These are phyloP conservation scores for Frankliniella intonsa DNA, from an alignment of 2,888 invertebrate species.

Conservation along the genomic window DNA sequence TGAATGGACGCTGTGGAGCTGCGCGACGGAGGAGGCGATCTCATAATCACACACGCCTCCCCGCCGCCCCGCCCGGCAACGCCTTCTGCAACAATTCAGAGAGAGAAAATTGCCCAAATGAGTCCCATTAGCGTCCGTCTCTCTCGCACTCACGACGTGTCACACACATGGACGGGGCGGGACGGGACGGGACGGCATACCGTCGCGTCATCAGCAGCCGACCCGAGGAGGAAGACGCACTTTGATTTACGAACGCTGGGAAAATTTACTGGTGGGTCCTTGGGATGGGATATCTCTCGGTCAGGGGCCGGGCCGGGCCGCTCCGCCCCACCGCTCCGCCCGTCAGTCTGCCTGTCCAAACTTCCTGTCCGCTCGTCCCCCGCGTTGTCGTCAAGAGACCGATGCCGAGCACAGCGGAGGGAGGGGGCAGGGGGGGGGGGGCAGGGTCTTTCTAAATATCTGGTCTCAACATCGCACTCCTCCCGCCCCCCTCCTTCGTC, in stretches of 20 bases:
- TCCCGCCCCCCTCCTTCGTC: not conserved
- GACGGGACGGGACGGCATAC: not conserved
- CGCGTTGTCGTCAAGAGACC: not conserved
- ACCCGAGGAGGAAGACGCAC: constrained; percentile 8
- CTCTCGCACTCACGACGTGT: not conserved
- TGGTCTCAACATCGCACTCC: not conserved
- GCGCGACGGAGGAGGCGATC: too few relatives aligned
- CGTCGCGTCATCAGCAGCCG: not conserved
- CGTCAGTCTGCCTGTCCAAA: constrained; percentile 21
- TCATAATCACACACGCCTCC: too few relatives aligned
- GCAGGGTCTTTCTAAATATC: not conserved
- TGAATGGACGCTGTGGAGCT: too few relatives aligned
- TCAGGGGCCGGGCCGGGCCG: not conserved
- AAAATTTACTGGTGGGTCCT: constrained; percentile 20
- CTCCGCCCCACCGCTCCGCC: not conserved
- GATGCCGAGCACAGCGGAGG: not conserved
- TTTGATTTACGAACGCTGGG: constrained; percentile 11
- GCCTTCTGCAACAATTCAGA: not conserved
- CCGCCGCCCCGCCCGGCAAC: too few relatives aligned
- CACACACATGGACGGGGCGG: not conserved
- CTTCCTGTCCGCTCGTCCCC: constrained; percentile 7
- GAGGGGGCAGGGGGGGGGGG: not conserved
- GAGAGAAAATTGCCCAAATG: not conserved
- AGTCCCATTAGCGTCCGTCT: not conserved
- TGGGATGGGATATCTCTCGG: constrained; percentile 21